Conservation (phyloP, 2,113 vertebrate genomes). For the Meriones unguiculatus region DNA sequence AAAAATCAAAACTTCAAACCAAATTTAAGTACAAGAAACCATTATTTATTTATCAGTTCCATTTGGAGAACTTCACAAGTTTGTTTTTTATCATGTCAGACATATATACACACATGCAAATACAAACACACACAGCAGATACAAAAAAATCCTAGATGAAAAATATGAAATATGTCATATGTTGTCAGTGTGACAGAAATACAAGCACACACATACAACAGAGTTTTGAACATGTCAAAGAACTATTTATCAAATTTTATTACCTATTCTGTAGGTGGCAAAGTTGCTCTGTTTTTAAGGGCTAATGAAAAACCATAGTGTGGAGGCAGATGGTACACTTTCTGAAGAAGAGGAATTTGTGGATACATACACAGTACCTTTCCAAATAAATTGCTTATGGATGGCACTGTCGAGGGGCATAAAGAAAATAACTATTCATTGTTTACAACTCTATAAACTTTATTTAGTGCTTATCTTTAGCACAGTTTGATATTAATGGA, state of each 20-base stretch:
- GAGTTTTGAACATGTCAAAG: conserved; percentile 59
- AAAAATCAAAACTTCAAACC: conserved; percentile 4
- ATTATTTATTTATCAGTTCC: background rate
- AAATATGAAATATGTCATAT: background rate
- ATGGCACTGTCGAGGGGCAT: background rate
- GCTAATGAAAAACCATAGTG: background rate
- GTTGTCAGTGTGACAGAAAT: conserved; percentile 33
- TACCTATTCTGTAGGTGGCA: conserved; percentile 28
- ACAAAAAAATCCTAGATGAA: conserved; percentile 38
- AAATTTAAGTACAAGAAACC: background rate
- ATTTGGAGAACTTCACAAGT: background rate
- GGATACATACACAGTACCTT: background rate
- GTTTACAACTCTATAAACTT: background rate
- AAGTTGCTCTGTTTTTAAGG: background rate
- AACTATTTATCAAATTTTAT: background rate
- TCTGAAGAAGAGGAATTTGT: conserved; percentile 18
- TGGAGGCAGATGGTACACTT: background rate
- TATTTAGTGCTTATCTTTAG: background rate
- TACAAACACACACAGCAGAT: background rate
- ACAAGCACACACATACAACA: rapidly evolving
- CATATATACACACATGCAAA: background rate
- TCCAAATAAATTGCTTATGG: background rate
- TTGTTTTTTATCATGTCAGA: conserved; percentile 11
- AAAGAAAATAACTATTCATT: background rate
- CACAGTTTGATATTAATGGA: background rate